Percentiles rank a stretch among this genome's conserved stretches.
These are phyloP conservation scores for Paramisgurnus dabryanus DNA, from an alignment of 2,113 vertebrate species.

Conservation along the genomic window DNA sequence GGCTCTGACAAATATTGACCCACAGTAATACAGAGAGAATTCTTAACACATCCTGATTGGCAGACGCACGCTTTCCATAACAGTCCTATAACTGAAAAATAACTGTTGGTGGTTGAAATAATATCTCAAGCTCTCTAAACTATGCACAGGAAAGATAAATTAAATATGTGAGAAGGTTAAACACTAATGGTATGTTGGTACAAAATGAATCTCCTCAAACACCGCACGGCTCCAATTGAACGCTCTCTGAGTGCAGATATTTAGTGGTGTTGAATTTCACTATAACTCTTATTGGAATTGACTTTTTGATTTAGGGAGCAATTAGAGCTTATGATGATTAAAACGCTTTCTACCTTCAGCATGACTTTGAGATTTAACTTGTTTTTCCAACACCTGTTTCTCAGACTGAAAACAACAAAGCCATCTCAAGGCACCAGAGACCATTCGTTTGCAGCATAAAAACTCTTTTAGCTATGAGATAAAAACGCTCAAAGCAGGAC, in stretches of 20 bases:
- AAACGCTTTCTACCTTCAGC: not conserved
- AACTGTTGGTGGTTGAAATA: not conserved
- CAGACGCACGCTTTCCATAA: conserved; percentile 36
- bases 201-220: not conserved
- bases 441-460: not conserved
- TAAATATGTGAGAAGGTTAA: not conserved
- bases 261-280: not conserved
- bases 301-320: not conserved
- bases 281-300: not conserved
- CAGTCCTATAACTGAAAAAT: not conserved
- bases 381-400: conserved; percentile 6
- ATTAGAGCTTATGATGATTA: conserved; percentile 16
- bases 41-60: conserved; percentile 44
- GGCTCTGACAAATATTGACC: conserved; percentile 59
- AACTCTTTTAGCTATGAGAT: too few relatives aligned
- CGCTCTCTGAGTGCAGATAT: not conserved
- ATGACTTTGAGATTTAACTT: not conserved
- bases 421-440: not conserved
- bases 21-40: conserved; percentile 55
- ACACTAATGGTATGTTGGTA: not conserved
- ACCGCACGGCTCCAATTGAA: not conserved
- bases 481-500: not conserved
- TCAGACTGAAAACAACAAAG: conserved; percentile 6
- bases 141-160: not conserved
- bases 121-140: not conserved